Evolutionary conservation across 2,113 vertebrate species (phyloP).

Genomic region (Macheiramphus alcinus): DNA sequence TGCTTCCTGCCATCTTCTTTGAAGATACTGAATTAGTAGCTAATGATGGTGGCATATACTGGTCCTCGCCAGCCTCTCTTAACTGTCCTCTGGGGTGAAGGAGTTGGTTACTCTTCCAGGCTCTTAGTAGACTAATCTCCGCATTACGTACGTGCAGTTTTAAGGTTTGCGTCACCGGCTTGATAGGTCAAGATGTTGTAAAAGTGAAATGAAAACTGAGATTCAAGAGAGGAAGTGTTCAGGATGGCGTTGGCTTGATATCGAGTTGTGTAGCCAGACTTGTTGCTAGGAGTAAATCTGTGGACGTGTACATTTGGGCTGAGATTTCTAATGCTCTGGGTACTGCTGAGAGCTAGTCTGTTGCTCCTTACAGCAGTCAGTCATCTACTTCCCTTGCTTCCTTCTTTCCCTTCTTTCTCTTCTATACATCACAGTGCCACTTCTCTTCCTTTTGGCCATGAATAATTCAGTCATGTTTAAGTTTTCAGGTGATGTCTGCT

Average conservation of each 20-base stretch:
- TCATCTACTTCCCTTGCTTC: background rate
- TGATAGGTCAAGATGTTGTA: background rate
- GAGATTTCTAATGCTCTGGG: background rate
- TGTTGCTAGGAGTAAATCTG: background rate
- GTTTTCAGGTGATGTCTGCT: background rate
- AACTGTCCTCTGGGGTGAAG: background rate
- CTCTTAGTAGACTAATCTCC: background rate
- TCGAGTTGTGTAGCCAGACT: background rate
- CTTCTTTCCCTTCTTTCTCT: background rate
- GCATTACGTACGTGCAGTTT: fast-evolving
- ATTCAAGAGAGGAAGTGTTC: background rate
- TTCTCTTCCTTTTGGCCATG: background rate
- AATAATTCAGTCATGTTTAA: background rate
- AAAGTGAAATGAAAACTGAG: background rate
- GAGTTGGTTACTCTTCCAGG: background rate
- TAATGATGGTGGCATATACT: fast-evolving
- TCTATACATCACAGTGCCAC: background rate
- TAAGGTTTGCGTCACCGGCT: background rate
- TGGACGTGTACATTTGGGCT: background rate
- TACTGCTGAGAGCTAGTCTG: background rate
- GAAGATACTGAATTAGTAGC: background rate
- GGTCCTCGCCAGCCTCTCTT: background rate
- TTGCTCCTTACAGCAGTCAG: background rate
- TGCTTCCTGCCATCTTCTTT: background rate
- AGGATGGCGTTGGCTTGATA: background rate